These are phyloP conservation scores for Lasaia peninsularis DNA, from an alignment of 1,140 invertebrate genomes.

Conservation along the genomic window DNA sequence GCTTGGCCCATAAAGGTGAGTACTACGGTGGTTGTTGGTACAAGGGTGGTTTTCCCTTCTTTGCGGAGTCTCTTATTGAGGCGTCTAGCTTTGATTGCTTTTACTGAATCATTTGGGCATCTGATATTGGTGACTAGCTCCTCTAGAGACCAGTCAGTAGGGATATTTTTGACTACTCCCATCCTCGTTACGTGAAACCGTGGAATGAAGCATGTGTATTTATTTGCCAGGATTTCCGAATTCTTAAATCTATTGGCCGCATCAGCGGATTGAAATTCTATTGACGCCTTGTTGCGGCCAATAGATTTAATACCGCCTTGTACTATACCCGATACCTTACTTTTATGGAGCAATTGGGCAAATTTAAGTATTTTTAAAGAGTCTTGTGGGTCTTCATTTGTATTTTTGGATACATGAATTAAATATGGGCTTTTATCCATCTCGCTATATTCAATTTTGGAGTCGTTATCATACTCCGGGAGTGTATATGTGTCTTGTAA, in stretches of 20 bases:
- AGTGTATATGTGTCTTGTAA: background rate
- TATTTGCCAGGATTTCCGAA: background rate
- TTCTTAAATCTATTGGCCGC: background rate
- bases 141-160: background rate
- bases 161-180: background rate
- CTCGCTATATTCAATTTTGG: background rate
- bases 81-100: background rate
- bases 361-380: background rate
- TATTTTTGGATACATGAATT: background rate
- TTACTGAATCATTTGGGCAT: background rate
- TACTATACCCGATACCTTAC: background rate
- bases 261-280: background rate
- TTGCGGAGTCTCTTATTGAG: background rate
- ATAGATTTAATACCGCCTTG: background rate
- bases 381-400: background rate
- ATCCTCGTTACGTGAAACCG: background rate
- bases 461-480: background rate
- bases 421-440: background rate
- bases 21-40: background rate
- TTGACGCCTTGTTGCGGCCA: background rate
- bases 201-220: background rate
- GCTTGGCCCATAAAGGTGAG: background rate
- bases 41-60: background rate
- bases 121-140: background rate
- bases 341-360: background rate